These are phyloP conservation scores for Meriones psammophilus DNA, from an alignment of 2,797 vertebrate species.

Conservation along the genomic window DNA sequence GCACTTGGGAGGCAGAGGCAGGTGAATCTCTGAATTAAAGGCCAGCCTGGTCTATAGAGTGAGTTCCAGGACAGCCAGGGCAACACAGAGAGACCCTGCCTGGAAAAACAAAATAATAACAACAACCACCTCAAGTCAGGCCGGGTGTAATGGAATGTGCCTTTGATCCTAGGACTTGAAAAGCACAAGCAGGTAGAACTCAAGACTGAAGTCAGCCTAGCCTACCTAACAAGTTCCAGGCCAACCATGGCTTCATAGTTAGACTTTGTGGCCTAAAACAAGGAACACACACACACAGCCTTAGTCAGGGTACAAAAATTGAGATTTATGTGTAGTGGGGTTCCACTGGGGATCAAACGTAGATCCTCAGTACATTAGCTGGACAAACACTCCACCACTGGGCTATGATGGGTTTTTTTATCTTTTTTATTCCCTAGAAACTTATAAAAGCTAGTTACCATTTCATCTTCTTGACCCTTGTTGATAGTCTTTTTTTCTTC, in stretches of 20 bases:
- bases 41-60: not conserved
- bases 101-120: not conserved
- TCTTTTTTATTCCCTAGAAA: conserved; percentile 53
- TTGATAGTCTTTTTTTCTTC: conserved; percentile 95
- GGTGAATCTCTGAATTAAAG: not conserved
- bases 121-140: not conserved
- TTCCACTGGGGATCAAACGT: not conserved
- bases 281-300: not conserved
- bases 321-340: not conserved
- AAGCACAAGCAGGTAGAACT: not conserved
- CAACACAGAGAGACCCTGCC: not conserved
- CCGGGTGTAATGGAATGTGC: no score
- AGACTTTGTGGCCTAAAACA: not conserved
- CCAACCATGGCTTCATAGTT: not conserved
- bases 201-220: not conserved
- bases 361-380: not conserved
- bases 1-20: not conserved
- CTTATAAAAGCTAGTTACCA: conserved; percentile 89
- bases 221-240: not conserved
- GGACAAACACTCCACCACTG: not conserved
- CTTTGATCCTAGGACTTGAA: not conserved
- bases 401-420: not conserved
- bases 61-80: conserved; percentile 1
- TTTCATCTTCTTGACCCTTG: conserved; percentile 97
- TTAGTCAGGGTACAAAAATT: not conserved